Conservation (phyloP, 1,140 invertebrate genomes). For the Drosophila ananassae region DNA sequence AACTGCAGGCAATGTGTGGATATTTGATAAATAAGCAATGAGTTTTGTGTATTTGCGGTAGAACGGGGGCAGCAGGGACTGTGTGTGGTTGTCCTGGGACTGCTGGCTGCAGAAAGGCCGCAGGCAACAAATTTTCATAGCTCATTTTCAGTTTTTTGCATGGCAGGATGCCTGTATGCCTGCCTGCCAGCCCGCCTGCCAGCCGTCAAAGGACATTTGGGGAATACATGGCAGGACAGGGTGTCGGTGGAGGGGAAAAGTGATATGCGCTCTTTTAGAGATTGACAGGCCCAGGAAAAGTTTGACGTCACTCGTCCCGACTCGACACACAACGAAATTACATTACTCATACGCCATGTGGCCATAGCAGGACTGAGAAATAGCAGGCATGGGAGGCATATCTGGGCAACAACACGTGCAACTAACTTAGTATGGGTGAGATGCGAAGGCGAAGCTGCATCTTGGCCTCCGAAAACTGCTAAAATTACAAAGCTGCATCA, state of each 20-base stretch:
- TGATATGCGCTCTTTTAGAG: conserved; percentile 14
- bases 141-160: conserved; percentile 67
- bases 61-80: background rate
- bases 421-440: conserved; percentile 26
- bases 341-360: conserved; percentile 67
- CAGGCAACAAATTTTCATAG: conserved; percentile 61
- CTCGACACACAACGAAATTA: conserved; percentile 51
- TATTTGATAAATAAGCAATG: conserved; percentile 82
- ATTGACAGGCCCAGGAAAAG: conserved; percentile 37
- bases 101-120: conserved; percentile 28
- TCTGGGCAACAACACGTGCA: conserved; percentile 56
- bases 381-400: background rate
- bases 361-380: conserved; percentile 6
- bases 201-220: conserved; percentile 33
- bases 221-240: conserved; percentile 25
- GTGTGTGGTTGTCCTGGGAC: conserved; percentile 13
- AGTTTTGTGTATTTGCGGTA: conserved; percentile 41
- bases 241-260: conserved; percentile 2
- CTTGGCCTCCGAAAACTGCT: conserved; percentile 40
- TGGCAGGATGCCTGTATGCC: conserved; percentile 7
- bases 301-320: conserved; percentile 32
- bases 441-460: conserved; percentile 18
- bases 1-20: conserved; percentile 59
- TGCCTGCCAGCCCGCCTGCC: background rate
- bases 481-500: conserved; percentile 43